These are phyloP conservation scores for Patiria pectinifera DNA, from an alignment of 53 echinoderm and acorn worm genomes.

Conservation along the genomic window DNA sequence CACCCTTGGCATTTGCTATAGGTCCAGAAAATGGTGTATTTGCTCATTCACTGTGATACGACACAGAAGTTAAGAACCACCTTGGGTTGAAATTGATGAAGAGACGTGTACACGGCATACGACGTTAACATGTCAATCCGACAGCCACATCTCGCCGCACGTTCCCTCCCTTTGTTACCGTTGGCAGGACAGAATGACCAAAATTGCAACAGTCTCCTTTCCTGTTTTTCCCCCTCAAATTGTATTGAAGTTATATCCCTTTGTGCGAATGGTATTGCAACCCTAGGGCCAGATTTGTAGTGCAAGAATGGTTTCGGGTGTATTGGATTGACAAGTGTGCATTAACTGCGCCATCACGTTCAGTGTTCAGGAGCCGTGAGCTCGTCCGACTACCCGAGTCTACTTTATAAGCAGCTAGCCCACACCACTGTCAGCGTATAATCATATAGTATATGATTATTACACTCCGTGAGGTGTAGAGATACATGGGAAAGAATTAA, in stretches of 20 bases:
- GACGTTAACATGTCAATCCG: slow-evolving; percentile 31
- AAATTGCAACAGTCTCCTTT: neutral
- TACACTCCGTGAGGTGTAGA: too few relatives aligned
- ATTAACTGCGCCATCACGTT: slow-evolving; percentile 23
- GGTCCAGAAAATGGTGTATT: slow-evolving; percentile 13
- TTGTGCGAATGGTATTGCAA: slow-evolving; percentile 32
- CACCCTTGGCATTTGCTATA: neutral
- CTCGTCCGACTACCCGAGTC: neutral
- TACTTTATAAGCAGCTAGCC: neutral
- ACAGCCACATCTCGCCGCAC: neutral
- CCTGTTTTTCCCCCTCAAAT: slow-evolving; percentile 1
- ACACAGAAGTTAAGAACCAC: slow-evolving; percentile 7
- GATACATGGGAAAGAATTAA: neutral
- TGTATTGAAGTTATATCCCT: slow-evolving; percentile 25
- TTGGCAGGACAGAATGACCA: neutral
- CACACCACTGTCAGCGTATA: neutral
- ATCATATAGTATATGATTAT: too few relatives aligned
- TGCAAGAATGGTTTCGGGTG: slow-evolving; percentile 2
- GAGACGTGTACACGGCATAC: neutral
- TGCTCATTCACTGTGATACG: slow-evolving; percentile 28
- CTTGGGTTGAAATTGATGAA: slow-evolving; percentile 25
- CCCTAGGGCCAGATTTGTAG: slow-evolving; percentile 23
- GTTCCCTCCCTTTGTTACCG: slow-evolving; percentile 43
- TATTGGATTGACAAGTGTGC: slow-evolving; percentile 35
- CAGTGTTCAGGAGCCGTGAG: neutral